These are phyloP conservation scores for Drosophila jambulina DNA, from an alignment of 1,140 invertebrate genomes.

Conservation along the genomic window DNA sequence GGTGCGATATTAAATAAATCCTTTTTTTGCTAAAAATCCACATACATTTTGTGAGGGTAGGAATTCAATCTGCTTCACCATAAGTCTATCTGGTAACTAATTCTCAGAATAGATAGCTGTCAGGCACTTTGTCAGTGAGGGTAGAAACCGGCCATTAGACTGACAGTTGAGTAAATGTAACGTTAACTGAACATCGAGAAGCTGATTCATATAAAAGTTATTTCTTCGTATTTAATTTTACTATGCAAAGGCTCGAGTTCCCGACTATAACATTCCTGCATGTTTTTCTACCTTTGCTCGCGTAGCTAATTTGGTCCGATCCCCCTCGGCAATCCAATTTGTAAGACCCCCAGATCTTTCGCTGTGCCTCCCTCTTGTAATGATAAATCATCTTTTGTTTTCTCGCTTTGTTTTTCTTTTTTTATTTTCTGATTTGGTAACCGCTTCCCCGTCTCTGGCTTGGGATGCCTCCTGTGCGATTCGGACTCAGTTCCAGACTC, in stretches of 20 bases:
- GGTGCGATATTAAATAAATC: no score
- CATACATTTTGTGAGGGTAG: background rate
- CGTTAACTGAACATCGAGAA: background rate
- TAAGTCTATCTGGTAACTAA: background rate
- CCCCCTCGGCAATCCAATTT: conserved; percentile 64
- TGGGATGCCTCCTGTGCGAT: conserved; percentile 47
- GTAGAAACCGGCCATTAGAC: background rate
- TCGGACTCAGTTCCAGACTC: conserved; percentile 18
- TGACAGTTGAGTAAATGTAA: background rate
- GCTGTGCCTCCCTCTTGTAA: conserved; percentile 28
- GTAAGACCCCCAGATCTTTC: conserved; percentile 32
- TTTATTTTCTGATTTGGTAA: conserved; percentile 47
- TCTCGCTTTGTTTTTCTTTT: conserved; percentile 48
- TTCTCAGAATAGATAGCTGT: background rate
- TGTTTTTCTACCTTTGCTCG: conserved; percentile 5
- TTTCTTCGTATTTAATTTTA: background rate
- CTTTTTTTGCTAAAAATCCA: no score
- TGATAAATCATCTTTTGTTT: conserved; percentile 80
- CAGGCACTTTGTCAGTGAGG: background rate
- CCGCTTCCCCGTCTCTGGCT: conserved; percentile 40
- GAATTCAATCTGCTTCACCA: background rate
- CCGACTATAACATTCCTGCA: background rate
- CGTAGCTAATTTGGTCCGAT: conserved; percentile 41
- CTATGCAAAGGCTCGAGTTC: no score
- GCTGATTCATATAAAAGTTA: background rate